A percentile compares a stretch with the other conserved stretches of the same genome.
Conservation (phyloP, 1,140 invertebrate species). For the Saccostrea echinata region DNA sequence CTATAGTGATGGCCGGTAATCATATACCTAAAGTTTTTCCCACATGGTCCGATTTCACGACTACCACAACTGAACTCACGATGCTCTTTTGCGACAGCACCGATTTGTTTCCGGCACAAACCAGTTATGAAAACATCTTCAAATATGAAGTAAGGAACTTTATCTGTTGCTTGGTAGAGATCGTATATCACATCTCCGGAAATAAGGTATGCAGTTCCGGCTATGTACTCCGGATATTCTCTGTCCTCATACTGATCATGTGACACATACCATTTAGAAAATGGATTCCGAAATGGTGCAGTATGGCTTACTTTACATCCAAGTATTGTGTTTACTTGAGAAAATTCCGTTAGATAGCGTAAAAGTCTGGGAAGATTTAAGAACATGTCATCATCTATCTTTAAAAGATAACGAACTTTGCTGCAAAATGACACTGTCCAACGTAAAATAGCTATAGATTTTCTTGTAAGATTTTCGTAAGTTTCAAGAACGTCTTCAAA, state of each 20-base stretch:
- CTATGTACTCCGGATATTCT: conserved; percentile 72
- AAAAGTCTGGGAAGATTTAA: conserved; percentile 75
- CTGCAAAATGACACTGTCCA: conserved; percentile 86
- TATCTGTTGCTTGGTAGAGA: conserved; percentile 68
- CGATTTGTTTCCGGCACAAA: conserved; percentile 53
- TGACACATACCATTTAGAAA: conserved; percentile 77
- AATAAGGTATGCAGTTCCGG: conserved; percentile 77
- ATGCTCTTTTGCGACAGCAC: conserved; percentile 3
- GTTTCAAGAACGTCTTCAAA: conserved; percentile 89
- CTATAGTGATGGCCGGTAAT: background rate
- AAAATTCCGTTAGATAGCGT: conserved; percentile 26
- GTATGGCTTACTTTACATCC: conserved; percentile 48
- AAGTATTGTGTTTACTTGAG: conserved; percentile 48
- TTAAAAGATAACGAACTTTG: conserved; percentile 81
- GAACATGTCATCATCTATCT: conserved; percentile 82
- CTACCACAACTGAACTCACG: background rate
- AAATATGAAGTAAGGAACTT: conserved; percentile 66
- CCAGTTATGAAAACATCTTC: conserved; percentile 79
- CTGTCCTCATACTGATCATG: conserved; percentile 70
- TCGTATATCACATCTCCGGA: conserved; percentile 68
- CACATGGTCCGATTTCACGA: background rate
- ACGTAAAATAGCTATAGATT: conserved; percentile 90
- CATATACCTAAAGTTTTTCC: background rate
- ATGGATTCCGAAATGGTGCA: conserved; percentile 62
- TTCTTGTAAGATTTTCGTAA: conserved; percentile 92